Percentiles rank a stretch among this genome's conserved stretches.
phyloP scores from a whole-genome alignment of 1,140 invertebrate species.

The Drosophila bocki region DNA sequence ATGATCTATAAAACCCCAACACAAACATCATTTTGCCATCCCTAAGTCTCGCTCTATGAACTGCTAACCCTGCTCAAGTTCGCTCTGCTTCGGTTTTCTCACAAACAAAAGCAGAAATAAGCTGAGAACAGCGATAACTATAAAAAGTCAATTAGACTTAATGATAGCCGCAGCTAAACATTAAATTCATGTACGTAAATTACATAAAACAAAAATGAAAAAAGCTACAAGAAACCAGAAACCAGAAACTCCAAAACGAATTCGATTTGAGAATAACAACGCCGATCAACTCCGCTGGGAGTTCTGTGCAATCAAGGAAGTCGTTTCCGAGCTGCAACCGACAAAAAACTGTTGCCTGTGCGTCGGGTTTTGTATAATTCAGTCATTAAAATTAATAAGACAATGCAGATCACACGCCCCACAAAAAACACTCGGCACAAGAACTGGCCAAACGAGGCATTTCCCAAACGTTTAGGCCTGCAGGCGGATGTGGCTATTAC shows the following conservation, averaged over 20 bases:
- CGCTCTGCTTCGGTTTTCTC: conserved; percentile 41
- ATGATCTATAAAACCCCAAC: not conserved
- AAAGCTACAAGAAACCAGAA: conserved; percentile 32
- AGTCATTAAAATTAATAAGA: conserved; percentile 78
- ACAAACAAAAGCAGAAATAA: conserved; percentile 55
- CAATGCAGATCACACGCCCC: conserved; percentile 54
- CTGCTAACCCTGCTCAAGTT: conserved; percentile 13
- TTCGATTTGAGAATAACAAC: conserved; percentile 52
- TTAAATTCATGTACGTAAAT: conserved; percentile 64
- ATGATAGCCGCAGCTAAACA: conserved; percentile 75
- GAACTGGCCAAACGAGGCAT: conserved; percentile 43
- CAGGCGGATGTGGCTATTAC: conserved; percentile 55
- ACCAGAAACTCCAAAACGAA: conserved; percentile 36
- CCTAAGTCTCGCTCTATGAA: conserved; percentile 27
- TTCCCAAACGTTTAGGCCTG: conserved; percentile 41
- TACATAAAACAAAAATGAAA: conserved; percentile 34
- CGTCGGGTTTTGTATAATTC: conserved; percentile 59
- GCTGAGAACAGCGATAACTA: conserved; percentile 49
- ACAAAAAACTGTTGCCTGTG: conserved; percentile 18
- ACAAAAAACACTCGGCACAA: conserved; percentile 22
- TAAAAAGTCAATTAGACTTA: conserved; percentile 81
- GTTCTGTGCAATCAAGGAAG: conserved; percentile 43
- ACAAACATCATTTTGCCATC: not conserved
- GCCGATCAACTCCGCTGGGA: conserved; percentile 13
- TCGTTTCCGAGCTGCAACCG: conserved; percentile 30